These are phyloP conservation scores for Myrmophylax atrothorax DNA, from an alignment of 2,113 vertebrate species.

Conservation along the genomic window DNA sequence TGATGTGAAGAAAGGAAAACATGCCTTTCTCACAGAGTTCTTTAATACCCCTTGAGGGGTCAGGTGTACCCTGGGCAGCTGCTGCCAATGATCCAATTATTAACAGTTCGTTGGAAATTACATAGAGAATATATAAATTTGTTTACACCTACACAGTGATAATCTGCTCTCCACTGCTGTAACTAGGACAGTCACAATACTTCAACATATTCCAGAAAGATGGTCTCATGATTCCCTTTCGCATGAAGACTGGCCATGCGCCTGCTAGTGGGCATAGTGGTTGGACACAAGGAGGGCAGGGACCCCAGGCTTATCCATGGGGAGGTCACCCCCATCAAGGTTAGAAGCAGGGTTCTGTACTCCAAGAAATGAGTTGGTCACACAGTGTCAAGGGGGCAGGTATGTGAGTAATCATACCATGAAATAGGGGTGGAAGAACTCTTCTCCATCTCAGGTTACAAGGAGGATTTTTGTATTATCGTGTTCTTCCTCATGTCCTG, in stretches of 20 bases:
- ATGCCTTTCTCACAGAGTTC: too few species aligned
- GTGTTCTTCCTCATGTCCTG: background rate
- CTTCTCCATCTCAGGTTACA: background rate
- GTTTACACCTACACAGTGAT: too few species aligned
- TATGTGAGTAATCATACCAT: background rate
- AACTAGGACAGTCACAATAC: background rate
- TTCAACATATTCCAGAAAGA: fast-evolving
- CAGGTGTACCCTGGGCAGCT: too few species aligned
- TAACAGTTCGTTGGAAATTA: too few species aligned
- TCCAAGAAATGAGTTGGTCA: background rate
- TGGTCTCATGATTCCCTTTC: background rate
- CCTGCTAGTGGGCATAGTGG: background rate
- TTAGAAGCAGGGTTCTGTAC: background rate
- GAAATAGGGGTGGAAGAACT: background rate
- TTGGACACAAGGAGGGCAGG: background rate
- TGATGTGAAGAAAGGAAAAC: too few species aligned
- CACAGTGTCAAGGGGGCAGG: fast-evolving
- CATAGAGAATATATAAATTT: too few species aligned
- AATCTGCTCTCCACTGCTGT: too few species aligned
- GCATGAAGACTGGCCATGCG: background rate
- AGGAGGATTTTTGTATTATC: background rate
- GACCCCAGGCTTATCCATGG: fast-evolving
- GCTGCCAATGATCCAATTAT: too few species aligned
- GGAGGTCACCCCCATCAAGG: background rate
- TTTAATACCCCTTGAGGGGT: too few species aligned